Evolutionary conservation across 2,797 vertebrate species (phyloP).

Genomic region (Cynopterus sphinx): DNA sequence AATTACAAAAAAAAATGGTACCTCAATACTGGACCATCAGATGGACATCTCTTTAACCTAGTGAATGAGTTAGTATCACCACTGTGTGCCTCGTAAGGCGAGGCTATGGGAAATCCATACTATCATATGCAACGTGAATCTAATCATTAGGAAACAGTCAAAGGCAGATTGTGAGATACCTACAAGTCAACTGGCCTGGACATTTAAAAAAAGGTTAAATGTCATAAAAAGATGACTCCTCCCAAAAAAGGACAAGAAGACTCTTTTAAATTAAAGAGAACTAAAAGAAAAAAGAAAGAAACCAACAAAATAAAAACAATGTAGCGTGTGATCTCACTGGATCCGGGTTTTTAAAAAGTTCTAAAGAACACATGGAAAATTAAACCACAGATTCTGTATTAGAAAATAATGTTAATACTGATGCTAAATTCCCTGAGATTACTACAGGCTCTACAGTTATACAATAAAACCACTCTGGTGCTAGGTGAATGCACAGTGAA

Average conservation of each 20-base stretch:
- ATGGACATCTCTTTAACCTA: not conserved
- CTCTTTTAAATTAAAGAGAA: not conserved
- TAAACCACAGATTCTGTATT: not conserved
- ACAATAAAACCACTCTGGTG: no score
- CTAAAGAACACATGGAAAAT: not conserved
- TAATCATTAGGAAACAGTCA: not conserved
- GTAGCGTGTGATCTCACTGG: not conserved
- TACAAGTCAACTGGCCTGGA: not conserved
- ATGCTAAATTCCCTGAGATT: not conserved
- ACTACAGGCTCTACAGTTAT: no score
- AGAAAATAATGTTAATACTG: not conserved
- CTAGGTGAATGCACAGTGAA: not conserved
- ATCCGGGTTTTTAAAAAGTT: not conserved
- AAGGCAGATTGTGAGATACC: not conserved
- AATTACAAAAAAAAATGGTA: not conserved
- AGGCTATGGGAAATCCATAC: not conserved
- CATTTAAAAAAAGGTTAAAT: not conserved
- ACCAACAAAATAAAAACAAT: not conserved
- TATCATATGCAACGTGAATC: not conserved
- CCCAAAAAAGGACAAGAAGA: not conserved
- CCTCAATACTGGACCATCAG: not conserved
- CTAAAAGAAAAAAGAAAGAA: not conserved
- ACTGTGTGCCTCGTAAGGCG: not conserved
- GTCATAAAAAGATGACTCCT: not conserved
- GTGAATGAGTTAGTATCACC: not conserved